A percentile compares a stretch with the other conserved stretches of the same genome.
Conservation (phyloP, 2,888 invertebrate species). For the Sycophila texana region DNA sequence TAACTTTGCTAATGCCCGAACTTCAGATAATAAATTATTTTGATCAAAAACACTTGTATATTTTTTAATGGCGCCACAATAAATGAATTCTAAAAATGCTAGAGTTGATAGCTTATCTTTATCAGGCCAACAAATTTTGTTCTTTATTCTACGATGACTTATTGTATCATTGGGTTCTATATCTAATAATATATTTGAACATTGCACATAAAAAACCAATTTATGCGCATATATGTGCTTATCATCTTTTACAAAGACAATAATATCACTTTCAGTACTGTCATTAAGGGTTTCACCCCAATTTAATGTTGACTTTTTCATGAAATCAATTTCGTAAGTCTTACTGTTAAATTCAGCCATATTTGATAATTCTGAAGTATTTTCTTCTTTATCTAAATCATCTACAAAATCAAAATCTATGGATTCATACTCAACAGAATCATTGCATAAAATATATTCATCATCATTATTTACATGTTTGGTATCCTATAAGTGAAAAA, state of each 20-base stretch:
- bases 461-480: constrained; percentile 11
- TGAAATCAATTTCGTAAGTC: constrained; percentile 51
- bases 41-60: constrained; percentile 60
- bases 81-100: constrained; percentile 74
- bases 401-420: constrained; percentile 37
- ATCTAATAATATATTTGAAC: constrained; percentile 73
- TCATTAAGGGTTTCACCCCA: constrained; percentile 72
- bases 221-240: constrained; percentile 75
- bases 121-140: constrained; percentile 67
- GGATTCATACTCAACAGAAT: constrained; percentile 37
- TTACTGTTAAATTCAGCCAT: constrained; percentile 17
- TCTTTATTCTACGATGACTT: constrained; percentile 60
- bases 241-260: constrained; percentile 71
- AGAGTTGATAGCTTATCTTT: constrained; percentile 65
- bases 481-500: constrained; percentile 2
- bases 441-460: constrained; percentile 14
- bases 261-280: constrained; percentile 74
- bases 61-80: constrained; percentile 69
- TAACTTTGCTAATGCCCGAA: constrained; percentile 66
- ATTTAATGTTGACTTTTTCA: constrained; percentile 63
- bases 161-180: constrained; percentile 61
- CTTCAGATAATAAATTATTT: constrained; percentile 54
- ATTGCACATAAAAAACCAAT: constrained; percentile 74
- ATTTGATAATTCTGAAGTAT: not conserved
- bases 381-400: constrained; percentile 16